Evolutionary conservation across 2,888 invertebrate genomes (phyloP).

Genomic region (Fragum whitleyi): DNA sequence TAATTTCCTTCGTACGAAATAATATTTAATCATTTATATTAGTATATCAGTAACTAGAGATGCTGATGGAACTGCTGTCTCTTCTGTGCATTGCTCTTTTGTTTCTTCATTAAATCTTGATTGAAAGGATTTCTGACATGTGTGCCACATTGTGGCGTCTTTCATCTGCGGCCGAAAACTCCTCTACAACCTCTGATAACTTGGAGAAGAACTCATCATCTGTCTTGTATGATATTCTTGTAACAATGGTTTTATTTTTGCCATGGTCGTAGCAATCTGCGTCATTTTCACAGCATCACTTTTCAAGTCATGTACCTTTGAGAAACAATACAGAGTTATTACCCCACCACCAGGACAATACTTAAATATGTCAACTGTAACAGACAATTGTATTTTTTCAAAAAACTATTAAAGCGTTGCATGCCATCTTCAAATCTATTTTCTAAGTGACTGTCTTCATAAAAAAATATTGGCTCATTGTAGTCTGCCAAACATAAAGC

Average conservation of each 20-base stretch:
- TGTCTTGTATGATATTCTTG: slow-evolving; percentile 48
- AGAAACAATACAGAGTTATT: background rate
- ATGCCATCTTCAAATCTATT: too few relatives aligned
- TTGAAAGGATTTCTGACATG: slow-evolving; percentile 43
- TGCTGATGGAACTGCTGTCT: background rate
- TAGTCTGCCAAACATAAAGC: too few relatives aligned
- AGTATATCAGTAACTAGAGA: too few relatives aligned
- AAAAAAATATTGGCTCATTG: too few relatives aligned
- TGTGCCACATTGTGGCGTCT: slow-evolving; percentile 46
- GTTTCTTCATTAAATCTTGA: slow-evolving; percentile 8
- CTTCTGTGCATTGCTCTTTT: background rate
- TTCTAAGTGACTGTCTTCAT: too few relatives aligned
- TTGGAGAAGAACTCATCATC: slow-evolving; percentile 51
- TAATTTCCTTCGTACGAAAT: too few relatives aligned
- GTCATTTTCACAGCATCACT: slow-evolving; percentile 11
- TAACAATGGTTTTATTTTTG: slow-evolving; percentile 36
- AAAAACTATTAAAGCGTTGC: too few relatives aligned
- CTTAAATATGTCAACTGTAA: too few relatives aligned
- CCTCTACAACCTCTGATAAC: slow-evolving; percentile 37
- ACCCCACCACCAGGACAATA: slow-evolving; percentile 15
- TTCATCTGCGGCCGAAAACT: slow-evolving; percentile 55
- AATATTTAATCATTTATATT: too few relatives aligned
- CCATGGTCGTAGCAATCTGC: background rate
- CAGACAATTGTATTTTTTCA: too few relatives aligned
- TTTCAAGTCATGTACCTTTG: background rate